These are phyloP conservation scores for Amitus sp. DNA, from an alignment of 2,888 invertebrate species.

Conservation along the genomic window DNA sequence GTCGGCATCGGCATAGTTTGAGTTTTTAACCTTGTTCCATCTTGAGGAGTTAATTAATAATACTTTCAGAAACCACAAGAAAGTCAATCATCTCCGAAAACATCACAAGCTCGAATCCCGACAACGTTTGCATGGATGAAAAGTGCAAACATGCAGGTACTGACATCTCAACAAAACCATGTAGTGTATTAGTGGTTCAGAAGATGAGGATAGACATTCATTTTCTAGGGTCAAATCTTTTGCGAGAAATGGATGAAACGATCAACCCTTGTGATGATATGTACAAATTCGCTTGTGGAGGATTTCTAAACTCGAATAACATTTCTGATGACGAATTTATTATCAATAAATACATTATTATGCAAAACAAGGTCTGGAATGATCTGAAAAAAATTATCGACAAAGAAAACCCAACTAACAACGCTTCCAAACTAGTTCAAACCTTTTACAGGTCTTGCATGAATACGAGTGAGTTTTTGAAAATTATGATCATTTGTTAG, in stretches of 20 bases:
- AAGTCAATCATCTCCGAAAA: too few relatives aligned
- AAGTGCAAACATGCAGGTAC: constrained; percentile 84
- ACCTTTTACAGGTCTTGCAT: constrained; percentile 57
- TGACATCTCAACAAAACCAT: not conserved
- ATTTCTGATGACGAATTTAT: constrained; percentile 26
- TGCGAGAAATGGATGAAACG: constrained; percentile 8
- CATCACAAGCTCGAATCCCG: constrained; percentile 50
- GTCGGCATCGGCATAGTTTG: too few relatives aligned
- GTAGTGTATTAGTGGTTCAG: too few relatives aligned
- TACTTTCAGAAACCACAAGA: too few relatives aligned
- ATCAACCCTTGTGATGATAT: constrained; percentile 37
- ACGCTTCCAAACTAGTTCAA: constrained; percentile 73
- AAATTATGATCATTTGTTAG: too few relatives aligned
- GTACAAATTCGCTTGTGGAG: constrained; percentile 39
- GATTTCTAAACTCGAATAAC: constrained; percentile 25
- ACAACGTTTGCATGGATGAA: constrained; percentile 74
- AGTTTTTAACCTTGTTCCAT: too few relatives aligned
- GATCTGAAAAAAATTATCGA: too few relatives aligned
- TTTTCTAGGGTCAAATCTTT: constrained; percentile 9
- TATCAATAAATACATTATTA: constrained; percentile 5
- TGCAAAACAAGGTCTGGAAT: too few relatives aligned
- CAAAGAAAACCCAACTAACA: too few relatives aligned
- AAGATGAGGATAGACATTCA: not conserved
- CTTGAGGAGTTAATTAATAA: too few relatives aligned
- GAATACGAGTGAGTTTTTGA: constrained; percentile 15